Percentiles rank a stretch among this genome's conserved stretches.
phyloP scores from a whole-genome alignment of 1,140 invertebrate species.

The Drosophila nebulosa region DNA sequence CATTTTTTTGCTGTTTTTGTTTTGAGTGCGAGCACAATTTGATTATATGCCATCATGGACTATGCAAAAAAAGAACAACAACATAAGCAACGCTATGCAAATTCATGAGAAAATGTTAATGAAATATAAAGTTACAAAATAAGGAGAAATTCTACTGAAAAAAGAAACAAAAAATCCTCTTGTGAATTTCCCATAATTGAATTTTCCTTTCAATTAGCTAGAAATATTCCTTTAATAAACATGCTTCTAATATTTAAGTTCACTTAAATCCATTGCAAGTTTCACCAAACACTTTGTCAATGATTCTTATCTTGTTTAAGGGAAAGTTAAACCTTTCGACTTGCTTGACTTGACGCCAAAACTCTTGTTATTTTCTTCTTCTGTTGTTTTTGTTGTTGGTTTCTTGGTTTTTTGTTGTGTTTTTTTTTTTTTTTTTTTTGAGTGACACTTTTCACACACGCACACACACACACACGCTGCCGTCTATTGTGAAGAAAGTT shows the following conservation, averaged over 20 bases:
- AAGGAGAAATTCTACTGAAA: no score
- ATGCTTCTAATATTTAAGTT: neutral
- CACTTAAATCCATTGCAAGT: neutral
- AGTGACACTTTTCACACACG: neutral
- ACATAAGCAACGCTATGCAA: neutral
- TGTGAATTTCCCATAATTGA: neutral
- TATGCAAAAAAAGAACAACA: neutral
- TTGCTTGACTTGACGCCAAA: conserved; percentile 37
- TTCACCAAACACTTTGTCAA: neutral
- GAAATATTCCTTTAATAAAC: neutral
- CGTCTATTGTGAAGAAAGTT: neutral
- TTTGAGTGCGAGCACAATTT: conserved; percentile 26
- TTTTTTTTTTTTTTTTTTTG: neutral
- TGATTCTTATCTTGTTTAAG: neutral
- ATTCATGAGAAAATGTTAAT: neutral
- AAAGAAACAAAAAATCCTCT: no score
- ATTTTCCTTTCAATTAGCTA: neutral
- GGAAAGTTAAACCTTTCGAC: conserved; percentile 14
- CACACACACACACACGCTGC: neutral
- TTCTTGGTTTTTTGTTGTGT: neutral
- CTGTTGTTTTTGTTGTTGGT: conserved; percentile 8
- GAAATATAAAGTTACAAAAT: neutral
- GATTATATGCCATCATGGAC: conserved; percentile 24
- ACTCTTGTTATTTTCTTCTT: conserved; percentile 35
- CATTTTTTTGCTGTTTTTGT: conserved; percentile 22